phyloP scores from a whole-genome alignment of 2,888 invertebrate genomes.

The Microplitis manilae region DNA sequence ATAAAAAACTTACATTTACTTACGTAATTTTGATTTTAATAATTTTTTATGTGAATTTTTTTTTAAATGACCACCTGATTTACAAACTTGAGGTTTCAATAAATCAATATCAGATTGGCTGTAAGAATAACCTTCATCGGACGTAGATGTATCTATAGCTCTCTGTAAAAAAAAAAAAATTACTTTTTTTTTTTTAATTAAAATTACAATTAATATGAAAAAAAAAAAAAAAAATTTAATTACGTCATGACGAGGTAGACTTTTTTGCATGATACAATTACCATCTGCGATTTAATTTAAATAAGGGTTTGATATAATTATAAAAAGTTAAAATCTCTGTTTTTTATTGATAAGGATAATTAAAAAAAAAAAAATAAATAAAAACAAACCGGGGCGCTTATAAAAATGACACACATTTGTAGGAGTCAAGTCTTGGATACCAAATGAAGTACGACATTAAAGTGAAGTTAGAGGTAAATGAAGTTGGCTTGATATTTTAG shows the following conservation, averaged over 20 bases:
- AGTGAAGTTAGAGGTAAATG: neutral
- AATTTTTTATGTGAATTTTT: slow-evolving; percentile 9
- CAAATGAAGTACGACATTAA: neutral
- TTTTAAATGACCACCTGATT: neutral
- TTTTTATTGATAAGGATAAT: neutral
- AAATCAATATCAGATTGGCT: slow-evolving; percentile 55
- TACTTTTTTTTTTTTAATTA: neutral
- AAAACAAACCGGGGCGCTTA: neutral
- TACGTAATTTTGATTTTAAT: slow-evolving; percentile 61
- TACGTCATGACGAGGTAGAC: slow-evolving; percentile 57
- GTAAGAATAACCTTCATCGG: slow-evolving; percentile 43
- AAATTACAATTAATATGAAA: too few relatives aligned
- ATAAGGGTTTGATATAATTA: neutral
- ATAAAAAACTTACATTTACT: slow-evolving; percentile 64
- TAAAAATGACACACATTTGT: neutral
- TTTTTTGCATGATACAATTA: slow-evolving; percentile 61
- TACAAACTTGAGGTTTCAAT: slow-evolving; percentile 52
- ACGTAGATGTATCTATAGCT: slow-evolving; percentile 53
- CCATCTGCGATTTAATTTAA: slow-evolving; percentile 36
- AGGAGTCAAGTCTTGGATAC: neutral
- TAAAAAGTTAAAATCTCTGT: neutral
- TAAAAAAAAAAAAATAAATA: neutral
- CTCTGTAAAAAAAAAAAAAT: slow-evolving; percentile 44
- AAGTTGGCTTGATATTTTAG: neutral
- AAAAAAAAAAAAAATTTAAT: slow-evolving; percentile 43